Evolutionary conservation across 2,797 vertebrate genomes (phyloP), one percentile per base, ranked within the genome.

Genomic region (Petrocephalus sullivani): DNA sequence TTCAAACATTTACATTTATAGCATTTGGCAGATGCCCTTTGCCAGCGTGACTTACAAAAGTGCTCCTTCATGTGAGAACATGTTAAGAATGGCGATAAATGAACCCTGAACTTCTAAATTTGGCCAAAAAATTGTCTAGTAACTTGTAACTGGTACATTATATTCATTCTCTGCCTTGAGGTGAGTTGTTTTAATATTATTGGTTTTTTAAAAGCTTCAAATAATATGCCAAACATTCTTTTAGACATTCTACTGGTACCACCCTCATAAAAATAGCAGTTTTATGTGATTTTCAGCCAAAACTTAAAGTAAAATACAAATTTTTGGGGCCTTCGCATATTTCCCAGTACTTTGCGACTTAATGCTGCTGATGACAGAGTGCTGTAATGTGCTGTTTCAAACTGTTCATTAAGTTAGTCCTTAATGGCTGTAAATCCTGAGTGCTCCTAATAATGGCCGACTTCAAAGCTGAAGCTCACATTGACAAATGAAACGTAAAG

Each of bases 401-500:
- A 46, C 53, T 58, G 23, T 58, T 57, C 84, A 58, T 85, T 85
- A 57, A 58, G 84, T 58, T 56, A 21, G 54, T 86, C 56, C 28
- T 58, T 86, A 60, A 86, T 58, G 85, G 8, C 23, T 33, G 53
- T 58, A 86, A 60, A 46, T 58, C 56, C 33, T 60, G 14, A n/a
- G 1, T 86, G 37, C 33, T 86, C 54, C 8, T 58, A 86, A 58
- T 58, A 58, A 58, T 54, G 54, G 56, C 56, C 33, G 28, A 58
- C 56, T 86, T 58, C 54, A 58, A 86, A 86, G 85, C 56, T 46
- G n/a, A 86, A 86, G 33, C 41, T 58, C 54, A 60, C 85, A 84
- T 23, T 86, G 85, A 86, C 56, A 86, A 86, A 86, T 86, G 51
- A 60, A 86, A 60, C 28, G 54, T 86, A 54, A 86, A 37, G 85